Conservation (phyloP, 2,888 invertebrate species). For the Nematopogon swammerdamellus region DNA sequence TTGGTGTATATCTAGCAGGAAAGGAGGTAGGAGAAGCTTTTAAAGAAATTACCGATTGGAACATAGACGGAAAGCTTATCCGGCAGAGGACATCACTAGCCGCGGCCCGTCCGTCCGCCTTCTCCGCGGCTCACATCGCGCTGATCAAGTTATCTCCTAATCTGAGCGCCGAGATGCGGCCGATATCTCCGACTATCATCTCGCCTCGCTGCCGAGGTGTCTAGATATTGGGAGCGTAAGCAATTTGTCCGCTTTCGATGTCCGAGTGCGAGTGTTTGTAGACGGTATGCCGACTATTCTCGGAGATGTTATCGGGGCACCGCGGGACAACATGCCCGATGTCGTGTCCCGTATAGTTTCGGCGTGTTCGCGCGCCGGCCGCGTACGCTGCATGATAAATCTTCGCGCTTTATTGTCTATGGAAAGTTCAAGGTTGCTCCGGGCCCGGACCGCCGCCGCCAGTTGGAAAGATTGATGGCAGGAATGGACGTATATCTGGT, state of each 20-base stretch:
- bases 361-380: background rate
- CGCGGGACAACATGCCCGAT: background rate
- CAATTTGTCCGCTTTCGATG: slow-evolving; percentile 51
- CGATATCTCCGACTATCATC: slow-evolving; percentile 36
- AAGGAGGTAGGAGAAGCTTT: too few relatives aligned
- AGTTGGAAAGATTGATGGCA: too few relatives aligned
- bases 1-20: too few relatives aligned
- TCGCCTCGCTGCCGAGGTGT: slow-evolving; percentile 23
- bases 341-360: background rate
- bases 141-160: slow-evolving; percentile 42
- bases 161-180: slow-evolving; percentile 41
- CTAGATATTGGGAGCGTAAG: slow-evolving; percentile 50
- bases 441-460: too few relatives aligned
- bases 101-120: too few relatives aligned
- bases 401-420: too few relatives aligned
- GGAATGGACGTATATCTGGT: too few relatives aligned
- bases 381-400: too few relatives aligned
- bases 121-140: slow-evolving; percentile 19
- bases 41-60: too few relatives aligned
- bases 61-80: too few relatives aligned
- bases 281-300: slow-evolving; percentile 18
- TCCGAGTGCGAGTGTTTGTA: slow-evolving; percentile 28
- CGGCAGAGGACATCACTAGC: too few relatives aligned
- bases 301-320: slow-evolving; percentile 8
- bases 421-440: too few relatives aligned